Conservation (phyloP, 2,797 vertebrate genomes). For the Zalophus californianus region DNA sequence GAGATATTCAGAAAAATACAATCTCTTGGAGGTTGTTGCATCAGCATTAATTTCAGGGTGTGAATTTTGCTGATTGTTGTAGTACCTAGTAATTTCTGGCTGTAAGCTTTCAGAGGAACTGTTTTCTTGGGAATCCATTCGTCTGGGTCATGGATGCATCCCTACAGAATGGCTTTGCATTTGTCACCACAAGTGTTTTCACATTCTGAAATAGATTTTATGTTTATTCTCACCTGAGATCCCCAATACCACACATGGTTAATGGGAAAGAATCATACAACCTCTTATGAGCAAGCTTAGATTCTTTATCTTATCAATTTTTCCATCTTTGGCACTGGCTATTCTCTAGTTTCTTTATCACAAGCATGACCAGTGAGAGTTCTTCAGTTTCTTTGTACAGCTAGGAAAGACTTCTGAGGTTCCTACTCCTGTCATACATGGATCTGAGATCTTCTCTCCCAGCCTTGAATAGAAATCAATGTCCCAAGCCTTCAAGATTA, state of each 20-base stretch:
- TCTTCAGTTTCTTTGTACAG: not conserved
- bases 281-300: not conserved
- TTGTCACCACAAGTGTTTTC: not conserved
- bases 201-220: not conserved
- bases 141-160: not conserved
- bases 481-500: not conserved
- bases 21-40: not conserved
- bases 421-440: not conserved
- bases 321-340: not conserved
- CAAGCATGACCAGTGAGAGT: not conserved
- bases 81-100: not conserved
- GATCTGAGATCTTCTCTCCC: not conserved
- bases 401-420: not conserved
- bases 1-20: not conserved
- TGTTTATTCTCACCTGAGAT: constrained; percentile 22
- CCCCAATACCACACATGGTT: not conserved
- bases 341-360: not conserved
- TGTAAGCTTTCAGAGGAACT: not conserved
- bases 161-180: not conserved
- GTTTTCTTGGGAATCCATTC: not conserved
- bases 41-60: not conserved
- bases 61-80: not conserved
- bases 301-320: not conserved
- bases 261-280: not conserved
- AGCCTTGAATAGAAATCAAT: not conserved